Conservation (phyloP, 1,140 invertebrate genomes). For the Lepidurus apus region DNA sequence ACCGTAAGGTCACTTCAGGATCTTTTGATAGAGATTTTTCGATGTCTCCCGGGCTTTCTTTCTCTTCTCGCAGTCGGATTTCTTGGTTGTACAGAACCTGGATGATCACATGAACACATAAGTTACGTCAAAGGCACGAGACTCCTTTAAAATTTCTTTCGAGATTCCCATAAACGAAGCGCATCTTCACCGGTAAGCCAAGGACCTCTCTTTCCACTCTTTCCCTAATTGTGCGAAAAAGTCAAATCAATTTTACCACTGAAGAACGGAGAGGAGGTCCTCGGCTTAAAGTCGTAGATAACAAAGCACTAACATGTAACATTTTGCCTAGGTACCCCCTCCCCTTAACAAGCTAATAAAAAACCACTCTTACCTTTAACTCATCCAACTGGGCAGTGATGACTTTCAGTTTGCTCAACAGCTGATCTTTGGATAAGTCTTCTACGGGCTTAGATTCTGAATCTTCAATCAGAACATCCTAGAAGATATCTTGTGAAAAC, state of each 20-base stretch:
- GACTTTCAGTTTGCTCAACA: not conserved
- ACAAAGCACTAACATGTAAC: not conserved
- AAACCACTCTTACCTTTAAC: not conserved
- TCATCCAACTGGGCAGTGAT: not conserved
- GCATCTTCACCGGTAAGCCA: not conserved
- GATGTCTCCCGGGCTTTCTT: not conserved
- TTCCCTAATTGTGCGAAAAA: not conserved
- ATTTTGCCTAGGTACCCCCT: conserved; percentile 1
- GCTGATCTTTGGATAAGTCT: not conserved
- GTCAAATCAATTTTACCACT: not conserved
- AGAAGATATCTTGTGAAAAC: not conserved
- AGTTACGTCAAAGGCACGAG: not conserved
- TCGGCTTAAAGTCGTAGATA: not conserved
- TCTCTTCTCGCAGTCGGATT: not conserved
- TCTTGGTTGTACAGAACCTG: conserved; percentile 1
- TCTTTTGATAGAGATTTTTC: conserved; percentile 46
- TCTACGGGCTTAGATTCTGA: not conserved
- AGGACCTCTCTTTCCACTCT: not conserved
- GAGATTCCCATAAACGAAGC: conserved; percentile 6
- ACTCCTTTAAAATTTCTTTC: conserved; percentile 6
- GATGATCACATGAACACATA: not conserved
- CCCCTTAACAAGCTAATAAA: not conserved
- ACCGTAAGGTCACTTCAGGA: conserved; percentile 78
- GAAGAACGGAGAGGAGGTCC: conserved; percentile 3
- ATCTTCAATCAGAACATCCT: not conserved